phyloP scores from a whole-genome alignment of 2,113 vertebrate genomes.

The Pterophyllum scalare region DNA sequence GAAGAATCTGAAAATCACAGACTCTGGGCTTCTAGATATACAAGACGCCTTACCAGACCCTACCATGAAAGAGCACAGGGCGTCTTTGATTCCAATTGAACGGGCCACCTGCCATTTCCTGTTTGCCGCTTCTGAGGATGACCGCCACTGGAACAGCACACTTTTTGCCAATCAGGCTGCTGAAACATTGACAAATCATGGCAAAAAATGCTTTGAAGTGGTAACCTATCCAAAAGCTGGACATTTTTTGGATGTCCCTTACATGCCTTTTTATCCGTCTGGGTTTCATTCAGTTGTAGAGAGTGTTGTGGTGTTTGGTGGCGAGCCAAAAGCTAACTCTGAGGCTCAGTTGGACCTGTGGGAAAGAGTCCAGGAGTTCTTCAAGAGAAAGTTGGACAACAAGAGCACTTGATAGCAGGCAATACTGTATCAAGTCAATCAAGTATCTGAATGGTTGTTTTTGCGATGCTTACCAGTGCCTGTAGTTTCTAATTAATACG shows the following conservation, averaged over 20 bases:
- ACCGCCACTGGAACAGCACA: conserved; percentile 89
- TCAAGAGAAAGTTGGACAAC: conserved; percentile 76
- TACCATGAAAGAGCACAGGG: conserved; percentile 64
- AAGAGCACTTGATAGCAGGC: conserved; percentile 21
- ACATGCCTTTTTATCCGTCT: conserved; percentile 84
- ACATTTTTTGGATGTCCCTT: conserved; percentile 90
- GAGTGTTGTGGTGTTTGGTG: conserved; percentile 84
- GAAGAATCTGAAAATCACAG: conserved; percentile 51
- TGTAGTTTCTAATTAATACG: background rate
- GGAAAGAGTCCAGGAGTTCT: conserved; percentile 85
- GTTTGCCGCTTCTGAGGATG: conserved; percentile 86
- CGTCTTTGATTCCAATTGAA: conserved; percentile 87
- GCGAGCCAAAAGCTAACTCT: conserved; percentile 84
- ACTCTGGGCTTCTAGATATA: conserved; percentile 80
- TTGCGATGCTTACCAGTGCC: background rate
- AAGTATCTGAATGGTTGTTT: background rate
- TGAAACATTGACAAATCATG: conserved; percentile 77
- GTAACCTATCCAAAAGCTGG: conserved; percentile 87
- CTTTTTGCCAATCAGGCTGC: conserved; percentile 81
- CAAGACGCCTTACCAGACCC: conserved; percentile 75
- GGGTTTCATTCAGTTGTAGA: conserved; percentile 78
- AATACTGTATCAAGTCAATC: background rate
- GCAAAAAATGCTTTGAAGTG: conserved; percentile 84
- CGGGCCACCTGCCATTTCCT: conserved; percentile 85
- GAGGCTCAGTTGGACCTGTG: conserved; percentile 87